Evolutionary conservation across 2,888 invertebrate genomes (phyloP).

Genomic region (Melinopterus prodromus): DNA sequence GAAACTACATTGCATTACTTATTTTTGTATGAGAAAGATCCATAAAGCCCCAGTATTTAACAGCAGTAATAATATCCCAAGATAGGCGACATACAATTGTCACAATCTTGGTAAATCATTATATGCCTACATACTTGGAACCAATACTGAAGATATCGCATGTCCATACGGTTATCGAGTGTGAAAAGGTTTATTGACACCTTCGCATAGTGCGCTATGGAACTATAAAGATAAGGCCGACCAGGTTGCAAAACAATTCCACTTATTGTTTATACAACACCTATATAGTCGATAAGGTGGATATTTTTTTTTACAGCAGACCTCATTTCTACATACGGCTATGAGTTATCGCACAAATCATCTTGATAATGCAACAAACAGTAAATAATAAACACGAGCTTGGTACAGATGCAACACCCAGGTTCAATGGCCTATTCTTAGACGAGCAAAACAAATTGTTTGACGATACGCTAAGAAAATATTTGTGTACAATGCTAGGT

Average conservation of each 20-base stretch:
- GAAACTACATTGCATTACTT: too few species aligned
- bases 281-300: neutral
- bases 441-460: neutral
- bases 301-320: neutral
- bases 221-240: neutral
- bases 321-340: neutral
- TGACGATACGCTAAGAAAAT: neutral
- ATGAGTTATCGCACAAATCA: neutral
- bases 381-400: neutral
- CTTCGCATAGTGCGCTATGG: neutral
- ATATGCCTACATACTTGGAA: too few species aligned
- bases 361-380: neutral
- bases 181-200: neutral
- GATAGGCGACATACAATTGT: too few species aligned
- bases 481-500: neutral
- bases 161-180: neutral
- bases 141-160: neutral
- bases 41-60: too few species aligned
- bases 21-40: too few species aligned
- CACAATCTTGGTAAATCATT: too few species aligned
- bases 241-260: neutral
- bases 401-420: neutral
- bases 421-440: neutral
- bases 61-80: too few species aligned
- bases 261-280: neutral